These are phyloP conservation scores for Cardiocondyla obscurior DNA, from an alignment of 1,140 invertebrate genomes.

Conservation along the genomic window DNA sequence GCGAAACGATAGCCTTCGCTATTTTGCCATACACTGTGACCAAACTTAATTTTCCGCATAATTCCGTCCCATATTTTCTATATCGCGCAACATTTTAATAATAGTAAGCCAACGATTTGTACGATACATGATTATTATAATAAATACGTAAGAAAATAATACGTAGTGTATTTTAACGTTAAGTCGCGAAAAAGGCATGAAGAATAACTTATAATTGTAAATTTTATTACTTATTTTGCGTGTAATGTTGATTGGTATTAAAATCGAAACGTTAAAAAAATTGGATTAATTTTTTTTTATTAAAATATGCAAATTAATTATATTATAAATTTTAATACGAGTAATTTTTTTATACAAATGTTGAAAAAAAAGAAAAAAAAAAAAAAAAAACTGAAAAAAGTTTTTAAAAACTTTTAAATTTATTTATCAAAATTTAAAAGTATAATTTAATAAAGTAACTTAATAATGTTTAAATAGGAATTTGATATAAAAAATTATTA, in stretches of 20 bases:
- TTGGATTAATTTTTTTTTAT: slow-evolving; percentile 6
- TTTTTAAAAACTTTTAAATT: too few relatives aligned
- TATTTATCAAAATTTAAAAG: not conserved
- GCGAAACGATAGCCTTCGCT: slow-evolving; percentile 21
- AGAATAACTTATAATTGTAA: not conserved
- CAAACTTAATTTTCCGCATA: slow-evolving; percentile 41
- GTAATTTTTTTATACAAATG: not conserved
- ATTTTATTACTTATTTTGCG: not conserved
- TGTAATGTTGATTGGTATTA: not conserved
- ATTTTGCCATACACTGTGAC: slow-evolving; percentile 10
- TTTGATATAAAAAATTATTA: not conserved
- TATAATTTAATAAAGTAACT: too few relatives aligned
- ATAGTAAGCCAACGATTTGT: not conserved
- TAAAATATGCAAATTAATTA: not conserved
- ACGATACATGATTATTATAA: slow-evolving; percentile 31
- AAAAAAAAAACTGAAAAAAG: too few relatives aligned
- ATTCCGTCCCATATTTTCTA: slow-evolving; percentile 38
- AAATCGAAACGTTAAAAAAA: not conserved
- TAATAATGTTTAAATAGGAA: not conserved
- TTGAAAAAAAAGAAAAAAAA: too few relatives aligned
- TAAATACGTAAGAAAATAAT: slow-evolving; percentile 4
- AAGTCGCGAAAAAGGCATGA: not conserved
- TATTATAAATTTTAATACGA: not conserved
- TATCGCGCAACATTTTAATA: slow-evolving; percentile 42
- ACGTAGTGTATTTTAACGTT: slow-evolving; percentile 6